A percentile compares a stretch with the other conserved stretches of the same genome.
Evolutionary conservation across 2,797 vertebrate genomes (phyloP).

Genomic region (Malurus splendens): DNA sequence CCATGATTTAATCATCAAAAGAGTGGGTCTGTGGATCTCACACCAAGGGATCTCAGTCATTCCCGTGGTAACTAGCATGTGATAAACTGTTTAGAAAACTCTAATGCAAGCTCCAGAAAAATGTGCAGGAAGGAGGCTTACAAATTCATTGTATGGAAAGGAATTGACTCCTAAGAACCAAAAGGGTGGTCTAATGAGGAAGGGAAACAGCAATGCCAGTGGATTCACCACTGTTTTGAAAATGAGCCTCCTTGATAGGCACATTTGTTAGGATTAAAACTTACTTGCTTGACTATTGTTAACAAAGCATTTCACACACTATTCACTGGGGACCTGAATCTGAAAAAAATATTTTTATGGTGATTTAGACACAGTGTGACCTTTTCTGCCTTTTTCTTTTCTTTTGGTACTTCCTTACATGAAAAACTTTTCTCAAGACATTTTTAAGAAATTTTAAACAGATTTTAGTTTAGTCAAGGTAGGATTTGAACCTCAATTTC

Average conservation of each 20-base stretch:
- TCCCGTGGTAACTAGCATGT: constrained; percentile 3
- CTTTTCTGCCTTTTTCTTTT: neutral
- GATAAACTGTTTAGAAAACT: constrained; percentile 33
- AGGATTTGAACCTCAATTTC: neutral
- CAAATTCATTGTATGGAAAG: neutral
- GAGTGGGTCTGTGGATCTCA: neutral
- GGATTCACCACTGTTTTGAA: neutral
- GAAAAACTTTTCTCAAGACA: neutral
- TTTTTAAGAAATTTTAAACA: neutral
- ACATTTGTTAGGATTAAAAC: neutral
- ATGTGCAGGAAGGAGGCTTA: neutral
- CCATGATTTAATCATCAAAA: constrained; percentile 7
- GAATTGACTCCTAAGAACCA: neutral
- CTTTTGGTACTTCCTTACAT: neutral
- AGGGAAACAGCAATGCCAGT: neutral
- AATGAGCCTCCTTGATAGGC: neutral
- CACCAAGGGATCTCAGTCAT: neutral
- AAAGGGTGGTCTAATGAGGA: neutral
- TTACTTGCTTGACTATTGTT: neutral
- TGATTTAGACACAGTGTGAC: neutral
- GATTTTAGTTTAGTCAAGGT: neutral
- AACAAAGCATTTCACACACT: neutral
- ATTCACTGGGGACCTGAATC: neutral
- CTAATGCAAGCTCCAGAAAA: neutral
- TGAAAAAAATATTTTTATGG: neutral